Conservation (phyloP, 2,113 vertebrate species). For the Oryzias melastigma region DNA sequence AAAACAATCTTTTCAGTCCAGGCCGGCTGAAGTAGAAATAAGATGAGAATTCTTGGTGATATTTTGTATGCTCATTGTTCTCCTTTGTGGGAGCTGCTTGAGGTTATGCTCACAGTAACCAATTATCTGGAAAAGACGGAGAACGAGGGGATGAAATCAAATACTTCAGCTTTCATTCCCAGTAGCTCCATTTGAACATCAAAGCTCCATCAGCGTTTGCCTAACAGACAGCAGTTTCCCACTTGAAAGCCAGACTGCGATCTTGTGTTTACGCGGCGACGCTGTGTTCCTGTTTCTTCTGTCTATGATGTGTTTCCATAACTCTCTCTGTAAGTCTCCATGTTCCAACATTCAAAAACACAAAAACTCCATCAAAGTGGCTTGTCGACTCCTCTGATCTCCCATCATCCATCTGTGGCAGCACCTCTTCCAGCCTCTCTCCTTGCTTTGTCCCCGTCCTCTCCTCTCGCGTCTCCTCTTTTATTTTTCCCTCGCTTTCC, state of each 20-base stretch:
- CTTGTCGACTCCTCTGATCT: slow-evolving; percentile 56
- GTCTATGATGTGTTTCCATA: slow-evolving; percentile 51
- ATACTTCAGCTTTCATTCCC: slow-evolving; percentile 65
- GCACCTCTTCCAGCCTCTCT: background rate
- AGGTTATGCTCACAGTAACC: slow-evolving; percentile 53
- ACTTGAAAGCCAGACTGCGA: slow-evolving; percentile 51
- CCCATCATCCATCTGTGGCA: slow-evolving; percentile 25
- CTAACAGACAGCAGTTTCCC: slow-evolving; percentile 58
- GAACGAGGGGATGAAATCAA: slow-evolving; percentile 54
- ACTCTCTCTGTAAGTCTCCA: slow-evolving; percentile 28
- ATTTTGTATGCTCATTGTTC: slow-evolving; percentile 1
- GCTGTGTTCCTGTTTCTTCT: slow-evolving; percentile 26
- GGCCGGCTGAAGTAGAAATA: too few relatives aligned
- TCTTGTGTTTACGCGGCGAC: slow-evolving; percentile 41
- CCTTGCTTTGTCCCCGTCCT: background rate
- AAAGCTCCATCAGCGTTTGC: slow-evolving; percentile 60
- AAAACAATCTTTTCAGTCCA: too few relatives aligned
- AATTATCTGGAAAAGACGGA: slow-evolving; percentile 56
- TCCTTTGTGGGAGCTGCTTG: slow-evolving; percentile 39
- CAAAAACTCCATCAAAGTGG: slow-evolving; percentile 58
- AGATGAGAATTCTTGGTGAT: too few relatives aligned
- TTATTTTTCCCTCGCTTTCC: slow-evolving; percentile 6
- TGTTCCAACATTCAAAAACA: slow-evolving; percentile 56
- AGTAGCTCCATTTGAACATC: slow-evolving; percentile 64
- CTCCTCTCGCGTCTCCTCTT: background rate